Conservation (phyloP, 2,797 vertebrate genomes). For the Thunnus albacares region DNA sequence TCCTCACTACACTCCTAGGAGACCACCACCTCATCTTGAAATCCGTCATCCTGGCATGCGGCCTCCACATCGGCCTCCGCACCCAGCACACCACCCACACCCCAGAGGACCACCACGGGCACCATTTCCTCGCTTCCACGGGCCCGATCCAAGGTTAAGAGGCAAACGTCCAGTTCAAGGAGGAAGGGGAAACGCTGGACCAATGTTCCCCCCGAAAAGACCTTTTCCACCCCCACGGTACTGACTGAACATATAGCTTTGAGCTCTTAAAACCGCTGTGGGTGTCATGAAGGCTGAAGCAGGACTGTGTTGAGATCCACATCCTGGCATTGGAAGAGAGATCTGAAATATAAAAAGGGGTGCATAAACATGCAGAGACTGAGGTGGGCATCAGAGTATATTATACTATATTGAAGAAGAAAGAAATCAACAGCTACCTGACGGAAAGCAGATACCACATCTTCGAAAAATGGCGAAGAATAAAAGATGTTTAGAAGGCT, state of each 20-base stretch:
- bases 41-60: constrained; percentile 70
- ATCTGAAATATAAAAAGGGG: constrained; percentile 39
- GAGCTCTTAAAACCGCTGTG: constrained; percentile 37
- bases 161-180: constrained; percentile 89
- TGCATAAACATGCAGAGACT: constrained; percentile 33
- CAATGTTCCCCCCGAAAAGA: constrained; percentile 93
- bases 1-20: constrained; percentile 66
- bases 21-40: constrained; percentile 72
- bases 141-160: constrained; percentile 85
- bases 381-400: constrained; percentile 21
- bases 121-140: constrained; percentile 81
- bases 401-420: constrained; percentile 16
- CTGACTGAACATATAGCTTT: constrained; percentile 79
- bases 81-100: constrained; percentile 67
- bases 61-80: constrained; percentile 74
- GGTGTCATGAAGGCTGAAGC: background rate
- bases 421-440: constrained; percentile 27
- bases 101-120: constrained; percentile 70
- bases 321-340: constrained; percentile 5
- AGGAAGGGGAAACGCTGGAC: constrained; percentile 80
- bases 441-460: constrained; percentile 4
- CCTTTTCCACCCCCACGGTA: constrained; percentile 93
- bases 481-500: constrained; percentile 12
- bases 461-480: background rate
- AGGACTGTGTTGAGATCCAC: constrained; percentile 1